A percentile compares a stretch with the other conserved stretches of the same genome.
phyloP scores from a whole-genome alignment of 2,113 vertebrate genomes.

The Rhineura floridana region DNA sequence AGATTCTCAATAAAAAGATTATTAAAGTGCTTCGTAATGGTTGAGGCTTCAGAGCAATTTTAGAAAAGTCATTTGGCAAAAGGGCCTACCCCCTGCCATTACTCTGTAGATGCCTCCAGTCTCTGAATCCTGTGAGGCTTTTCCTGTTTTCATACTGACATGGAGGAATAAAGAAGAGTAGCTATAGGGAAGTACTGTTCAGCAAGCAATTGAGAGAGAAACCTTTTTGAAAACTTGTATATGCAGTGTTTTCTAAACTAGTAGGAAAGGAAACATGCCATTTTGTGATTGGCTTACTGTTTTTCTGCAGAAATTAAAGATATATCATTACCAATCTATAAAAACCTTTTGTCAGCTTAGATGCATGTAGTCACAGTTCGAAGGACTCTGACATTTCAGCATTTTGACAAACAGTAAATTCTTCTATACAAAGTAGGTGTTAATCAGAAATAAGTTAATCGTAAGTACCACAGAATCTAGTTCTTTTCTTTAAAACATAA shows the following conservation, averaged over 20 bases:
- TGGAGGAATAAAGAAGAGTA: neutral
- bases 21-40: neutral
- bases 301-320: neutral
- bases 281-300: constrained; percentile 6
- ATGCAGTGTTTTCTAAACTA: neutral
- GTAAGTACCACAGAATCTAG: neutral
- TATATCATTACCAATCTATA: constrained; percentile 18
- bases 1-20: neutral
- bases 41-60: neutral
- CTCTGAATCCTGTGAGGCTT: neutral
- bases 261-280: neutral
- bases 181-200: neutral
- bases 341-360: neutral
- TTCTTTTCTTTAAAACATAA: neutral
- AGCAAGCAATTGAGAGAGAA: neutral
- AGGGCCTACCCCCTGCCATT: too few species aligned
- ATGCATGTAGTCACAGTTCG: neutral
- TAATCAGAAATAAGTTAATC: constrained; percentile 21
- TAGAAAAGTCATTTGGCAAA: neutral
- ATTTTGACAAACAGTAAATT: constrained; percentile 19
- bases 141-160: neutral
- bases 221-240: neutral
- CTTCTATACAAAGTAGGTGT: constrained; percentile 17
- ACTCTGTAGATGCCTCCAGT: neutral
- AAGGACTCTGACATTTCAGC: constrained; percentile 38